Base-by-base conservation (phyloP, 2,797 vertebrate species). In the Melanotaenia maccullochi region DNA sequence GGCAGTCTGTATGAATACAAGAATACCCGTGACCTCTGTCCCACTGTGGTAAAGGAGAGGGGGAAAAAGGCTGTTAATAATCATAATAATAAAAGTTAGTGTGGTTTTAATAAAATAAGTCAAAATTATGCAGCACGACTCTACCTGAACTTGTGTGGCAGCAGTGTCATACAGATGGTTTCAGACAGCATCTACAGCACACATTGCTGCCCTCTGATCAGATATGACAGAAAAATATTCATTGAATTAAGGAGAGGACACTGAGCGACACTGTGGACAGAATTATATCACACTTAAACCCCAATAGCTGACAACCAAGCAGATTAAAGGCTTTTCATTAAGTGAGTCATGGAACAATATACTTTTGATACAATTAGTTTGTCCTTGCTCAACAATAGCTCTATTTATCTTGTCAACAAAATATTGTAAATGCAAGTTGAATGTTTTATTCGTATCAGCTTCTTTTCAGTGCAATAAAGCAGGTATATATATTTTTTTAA, bases 321-420 rank as follows among this genome's bases (percentile, higher is more conserved):
- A 75, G 84, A 90, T 88, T 79, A 78, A 83, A 79, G 55, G 33
- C 69, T 77, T 85, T 90, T 89, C 67, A 86, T 92, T 63, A 87
- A 84, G 69, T 59, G 83, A 87, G 72, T 84, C 79, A 63, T 76
- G 79, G 83, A 89, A 89, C 36, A 14, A 79, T 69, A 69, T 36
- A 2, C 38, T 76, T 87, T 74, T 83, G 74, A 86, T 88, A 75
- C 16, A 32, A 84, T 83, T 81, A 81, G 66, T 65, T 74, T 81
- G 60, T 79, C 68, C 63, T 86, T 38, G 51, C 65, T 65, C 71
- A 73, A 80, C 73, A 74, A 52, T 60, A 3, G 30, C 38, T 66
- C 40, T 30, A 60, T 82, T 82, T 73, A 76, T 81, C 67, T 65
- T 83, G 64, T 57, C 24, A 47, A 70, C 38, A 35, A 66, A 61